Conservation (phyloP, 2,113 vertebrate genomes). For the Hoplias malabaricus region DNA sequence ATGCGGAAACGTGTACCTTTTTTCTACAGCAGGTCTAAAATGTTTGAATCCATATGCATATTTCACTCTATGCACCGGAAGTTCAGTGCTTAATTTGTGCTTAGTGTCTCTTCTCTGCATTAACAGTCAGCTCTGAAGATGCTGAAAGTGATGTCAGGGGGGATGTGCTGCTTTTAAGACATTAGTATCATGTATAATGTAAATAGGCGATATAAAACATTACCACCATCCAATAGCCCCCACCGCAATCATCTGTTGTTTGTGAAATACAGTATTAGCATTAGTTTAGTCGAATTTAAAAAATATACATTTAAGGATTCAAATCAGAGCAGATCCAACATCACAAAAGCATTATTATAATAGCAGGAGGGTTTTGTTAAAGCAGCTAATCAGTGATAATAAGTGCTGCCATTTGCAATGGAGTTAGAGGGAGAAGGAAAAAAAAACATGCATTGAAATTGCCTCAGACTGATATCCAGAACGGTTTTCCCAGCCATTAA, state of each 20-base stretch:
- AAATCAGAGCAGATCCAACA: slow-evolving; percentile 21
- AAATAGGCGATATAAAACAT: too few relatives aligned
- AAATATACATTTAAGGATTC: slow-evolving; percentile 14
- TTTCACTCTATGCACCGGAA: not conserved
- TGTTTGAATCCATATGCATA: not conserved
- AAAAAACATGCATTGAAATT: slow-evolving; percentile 33
- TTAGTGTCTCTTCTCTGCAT: not conserved
- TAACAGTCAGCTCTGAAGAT: not conserved
- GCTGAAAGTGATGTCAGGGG: not conserved
- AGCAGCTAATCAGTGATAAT: slow-evolving; percentile 31
- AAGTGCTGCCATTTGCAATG: slow-evolving; percentile 43
- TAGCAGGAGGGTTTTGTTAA: slow-evolving; percentile 4
- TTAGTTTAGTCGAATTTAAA: not conserved
- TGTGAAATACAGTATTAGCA: not conserved
- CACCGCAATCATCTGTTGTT: not conserved
- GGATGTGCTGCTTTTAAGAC: not conserved
- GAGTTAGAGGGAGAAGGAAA: slow-evolving; percentile 43
- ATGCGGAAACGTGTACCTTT: not conserved
- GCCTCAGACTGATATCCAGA: slow-evolving; percentile 28
- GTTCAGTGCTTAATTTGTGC: not conserved
- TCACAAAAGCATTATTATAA: slow-evolving; percentile 41
- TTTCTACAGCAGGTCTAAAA: not conserved
- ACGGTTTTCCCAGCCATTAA: slow-evolving; percentile 21
- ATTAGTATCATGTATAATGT: not conserved
- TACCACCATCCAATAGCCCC: too few relatives aligned